Conservation (phyloP, 2,113 vertebrate species). For the Xerus inauris region DNA sequence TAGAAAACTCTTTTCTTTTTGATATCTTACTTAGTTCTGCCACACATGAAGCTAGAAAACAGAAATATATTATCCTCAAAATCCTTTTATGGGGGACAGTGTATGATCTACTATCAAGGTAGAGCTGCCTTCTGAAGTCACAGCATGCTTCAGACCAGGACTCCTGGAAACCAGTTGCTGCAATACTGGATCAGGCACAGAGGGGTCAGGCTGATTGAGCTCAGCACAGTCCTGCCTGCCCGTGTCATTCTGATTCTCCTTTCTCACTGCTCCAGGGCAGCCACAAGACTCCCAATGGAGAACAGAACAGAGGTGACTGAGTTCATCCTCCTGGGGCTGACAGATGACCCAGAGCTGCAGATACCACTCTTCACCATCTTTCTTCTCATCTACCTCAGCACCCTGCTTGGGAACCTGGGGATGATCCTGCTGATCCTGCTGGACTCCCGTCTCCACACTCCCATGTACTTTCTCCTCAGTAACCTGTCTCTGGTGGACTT, state of each 20-base stretch:
- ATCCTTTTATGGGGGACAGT: not conserved
- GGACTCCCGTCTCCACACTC: conserved; percentile 46
- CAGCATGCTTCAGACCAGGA: not conserved
- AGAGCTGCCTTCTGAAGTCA: not conserved
- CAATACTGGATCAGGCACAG: not conserved
- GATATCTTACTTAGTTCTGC: not conserved
- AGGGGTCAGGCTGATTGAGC: not conserved
- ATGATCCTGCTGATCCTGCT: not conserved
- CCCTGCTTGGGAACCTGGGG: conserved; percentile 44
- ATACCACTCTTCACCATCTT: not conserved
- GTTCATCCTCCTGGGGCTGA: conserved; percentile 19
- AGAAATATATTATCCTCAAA: not conserved
- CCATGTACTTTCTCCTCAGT: conserved; percentile 64
- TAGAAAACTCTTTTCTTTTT: not conserved
- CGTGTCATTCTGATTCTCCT: not conserved
- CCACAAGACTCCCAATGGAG: not conserved
- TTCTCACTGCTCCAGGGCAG: not conserved
- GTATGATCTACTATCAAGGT: not conserved
- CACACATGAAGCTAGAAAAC: not conserved
- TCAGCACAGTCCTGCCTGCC: not conserved
- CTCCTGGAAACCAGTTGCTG: not conserved
- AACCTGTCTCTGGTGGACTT: conserved; percentile 63
- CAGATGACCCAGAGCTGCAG: not conserved
- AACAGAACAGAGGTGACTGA: conserved; percentile 38
- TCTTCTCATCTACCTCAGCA: conserved; percentile 25